Conservation (phyloP, 2,797 vertebrate genomes). For the Enteromius thamalakanensis region DNA sequence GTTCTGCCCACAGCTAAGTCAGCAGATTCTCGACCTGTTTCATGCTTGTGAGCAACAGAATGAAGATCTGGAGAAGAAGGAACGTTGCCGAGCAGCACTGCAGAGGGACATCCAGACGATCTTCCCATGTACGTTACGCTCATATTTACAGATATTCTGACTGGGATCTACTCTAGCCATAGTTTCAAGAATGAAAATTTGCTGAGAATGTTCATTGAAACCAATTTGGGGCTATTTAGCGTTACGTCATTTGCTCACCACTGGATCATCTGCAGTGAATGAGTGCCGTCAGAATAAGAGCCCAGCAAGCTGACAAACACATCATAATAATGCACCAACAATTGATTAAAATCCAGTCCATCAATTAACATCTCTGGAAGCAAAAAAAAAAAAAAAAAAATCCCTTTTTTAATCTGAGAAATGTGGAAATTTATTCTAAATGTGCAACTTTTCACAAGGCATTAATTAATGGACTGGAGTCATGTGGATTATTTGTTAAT, state of each 20-base stretch:
- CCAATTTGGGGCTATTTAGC: neutral
- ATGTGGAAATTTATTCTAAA: neutral
- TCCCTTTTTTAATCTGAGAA: neutral
- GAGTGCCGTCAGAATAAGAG: neutral
- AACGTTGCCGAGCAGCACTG: constrained; percentile 82
- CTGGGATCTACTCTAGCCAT: neutral
- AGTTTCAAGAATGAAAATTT: neutral
- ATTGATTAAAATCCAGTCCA: neutral
- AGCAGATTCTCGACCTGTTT: constrained; percentile 89
- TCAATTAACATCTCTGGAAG: neutral
- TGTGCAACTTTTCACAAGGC: too few relatives aligned
- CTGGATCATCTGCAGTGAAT: neutral
- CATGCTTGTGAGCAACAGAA: constrained; percentile 85
- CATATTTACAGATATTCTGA: neutral
- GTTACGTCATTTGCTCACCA: neutral
- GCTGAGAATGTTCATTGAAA: neutral
- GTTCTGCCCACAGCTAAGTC: constrained; percentile 82
- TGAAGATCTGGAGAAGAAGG: constrained; percentile 88
- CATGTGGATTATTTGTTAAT: too few relatives aligned
- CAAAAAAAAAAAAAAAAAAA: too few relatives aligned
- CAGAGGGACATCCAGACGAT: constrained; percentile 87
- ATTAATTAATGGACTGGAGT: too few relatives aligned
- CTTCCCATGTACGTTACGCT: constrained; percentile 82
- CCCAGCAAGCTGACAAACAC: neutral
- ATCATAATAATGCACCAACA: neutral